A percentile compares a stretch with the other conserved stretches of the same genome.
These are phyloP conservation scores for Xanthia icteritia DNA, from an alignment of 2,888 invertebrate species.

Conservation along the genomic window DNA sequence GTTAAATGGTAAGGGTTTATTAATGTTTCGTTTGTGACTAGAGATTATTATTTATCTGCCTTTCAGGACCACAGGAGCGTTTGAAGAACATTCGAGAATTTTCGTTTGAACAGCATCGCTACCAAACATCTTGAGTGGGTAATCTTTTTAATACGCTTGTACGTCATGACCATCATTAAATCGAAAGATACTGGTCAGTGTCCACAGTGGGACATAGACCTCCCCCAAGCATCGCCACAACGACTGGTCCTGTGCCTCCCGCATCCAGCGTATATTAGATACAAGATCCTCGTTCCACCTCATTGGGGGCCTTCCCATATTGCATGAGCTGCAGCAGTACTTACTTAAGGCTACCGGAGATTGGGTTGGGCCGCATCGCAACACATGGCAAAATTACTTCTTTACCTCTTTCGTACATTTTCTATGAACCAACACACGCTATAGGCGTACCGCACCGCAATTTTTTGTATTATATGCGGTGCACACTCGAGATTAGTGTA, in stretches of 20 bases:
- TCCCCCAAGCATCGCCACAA: background rate
- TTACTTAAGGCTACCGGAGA: too few relatives aligned
- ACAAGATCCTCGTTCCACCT: background rate
- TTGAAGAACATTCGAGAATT: background rate
- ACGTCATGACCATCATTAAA: background rate
- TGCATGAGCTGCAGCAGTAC: background rate
- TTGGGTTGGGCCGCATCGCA: background rate
- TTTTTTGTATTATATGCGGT: background rate
- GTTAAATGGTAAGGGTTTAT: slow-evolving; percentile 27
- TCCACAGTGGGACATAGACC: background rate
- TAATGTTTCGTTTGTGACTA: slow-evolving; percentile 20
- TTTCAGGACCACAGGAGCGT: background rate
- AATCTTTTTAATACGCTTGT: too few relatives aligned
- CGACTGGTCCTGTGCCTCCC: background rate
- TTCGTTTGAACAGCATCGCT: background rate
- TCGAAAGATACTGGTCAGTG: background rate
- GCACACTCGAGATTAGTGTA: background rate
- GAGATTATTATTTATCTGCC: background rate
- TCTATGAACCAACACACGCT: background rate
- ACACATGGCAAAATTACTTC: background rate
- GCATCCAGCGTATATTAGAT: background rate
- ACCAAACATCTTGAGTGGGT: background rate
- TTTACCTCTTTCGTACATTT: background rate
- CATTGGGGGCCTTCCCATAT: background rate
- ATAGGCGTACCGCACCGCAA: background rate